Evolutionary conservation across 2,888 invertebrate species (phyloP), one percentile per base, ranked within the genome.

Genomic region (Terebella lapidaria): DNA sequence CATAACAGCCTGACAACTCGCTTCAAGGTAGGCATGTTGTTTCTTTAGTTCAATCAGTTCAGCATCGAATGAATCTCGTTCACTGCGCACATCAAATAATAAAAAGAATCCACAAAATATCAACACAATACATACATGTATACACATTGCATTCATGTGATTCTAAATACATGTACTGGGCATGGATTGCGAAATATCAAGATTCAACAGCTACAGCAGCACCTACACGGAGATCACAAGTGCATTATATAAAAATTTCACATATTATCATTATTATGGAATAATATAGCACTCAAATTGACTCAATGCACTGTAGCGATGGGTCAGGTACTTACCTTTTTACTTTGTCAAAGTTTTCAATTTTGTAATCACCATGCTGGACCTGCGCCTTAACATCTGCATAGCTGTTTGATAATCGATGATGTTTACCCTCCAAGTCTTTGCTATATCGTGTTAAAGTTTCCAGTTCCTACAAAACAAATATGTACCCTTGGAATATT

Each of bases 261-360:
- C 5, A n/a, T 49, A 49, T 49, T 49, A n/a, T 49, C n/a, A 35
- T 10, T n/a, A 49, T 10, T 22, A 49, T 24, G 10, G 49, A 49
- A 20, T 5, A 5, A 15, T 22, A 22, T 49, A 49, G 49, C 24
- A 5, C 10, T 10, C 22, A 49, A 49, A 5, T 10, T n/a, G 5
- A 49, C 49, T 20, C 10, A 49, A 22, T 49, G 5, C 10, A 10
- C 5, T 10, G 5, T 49, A 24, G 24, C 22, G 35, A 35, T 15
- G 10, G 22, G 22, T 5, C 35, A n/a, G n/a, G n/a, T n/a, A 22
- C 57, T 45, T 67, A 79, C 78, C 65, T 65, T 71, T 78, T 77
- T 1, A 79, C 68, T 62, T 69, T 70, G 54, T 79, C 77, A 69
- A 75, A 80, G 62, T 79, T 78, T 56, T 77, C 76, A 24, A 78